Evolutionary conservation across 2,797 vertebrate species (phyloP), one percentile per base, ranked within the genome.

Genomic region (Euthynnus affinis): DNA sequence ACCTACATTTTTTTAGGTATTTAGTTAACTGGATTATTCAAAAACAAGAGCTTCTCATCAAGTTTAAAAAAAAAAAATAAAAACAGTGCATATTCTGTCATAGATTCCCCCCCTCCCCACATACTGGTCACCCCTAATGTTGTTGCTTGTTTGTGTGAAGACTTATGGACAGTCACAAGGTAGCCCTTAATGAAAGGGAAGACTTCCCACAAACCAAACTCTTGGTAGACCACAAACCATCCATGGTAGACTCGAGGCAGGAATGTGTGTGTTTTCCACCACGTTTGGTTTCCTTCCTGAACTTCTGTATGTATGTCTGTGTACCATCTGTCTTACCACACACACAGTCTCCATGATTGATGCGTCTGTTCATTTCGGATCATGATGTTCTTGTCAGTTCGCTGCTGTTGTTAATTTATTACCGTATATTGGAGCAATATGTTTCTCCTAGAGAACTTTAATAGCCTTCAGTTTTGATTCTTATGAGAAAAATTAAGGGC

Each of bases 161-260:
- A 63, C 83, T 61, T 42, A 67, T 82, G 71, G 44, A 3, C 42
- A 59, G 67, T 80, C 71, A 64, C 42, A 83, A 72, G 32, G 53
- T 76, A 71, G 71, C 34, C 79, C 60, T 51, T 72, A 84, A 81
- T n/a, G 27, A 82, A 67, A 84, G 66, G 55, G 77, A 76, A 53
- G 76, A 46, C 81, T 81, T 74, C 60, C 89, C 89, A 85, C 87
- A 88, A 86, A 81, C 81, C 86, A 87, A 88, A 88, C 88, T 86
- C 76, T 78, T 83, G 91, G 91, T 91, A 78, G 71, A 89, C 92
- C 94, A 82, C 93, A 90, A 87, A 87, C 89, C 85, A 80, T 82
- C 62, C 22, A 48, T 51, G 68, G 81, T 53, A 46, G 52, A 72
- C 44, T 65, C 2, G 1, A 74, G 64, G 77, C 74, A 81, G 75